phyloP scores from a whole-genome alignment of 2,888 invertebrate genomes.

The Pilophorus perplexus region DNA sequence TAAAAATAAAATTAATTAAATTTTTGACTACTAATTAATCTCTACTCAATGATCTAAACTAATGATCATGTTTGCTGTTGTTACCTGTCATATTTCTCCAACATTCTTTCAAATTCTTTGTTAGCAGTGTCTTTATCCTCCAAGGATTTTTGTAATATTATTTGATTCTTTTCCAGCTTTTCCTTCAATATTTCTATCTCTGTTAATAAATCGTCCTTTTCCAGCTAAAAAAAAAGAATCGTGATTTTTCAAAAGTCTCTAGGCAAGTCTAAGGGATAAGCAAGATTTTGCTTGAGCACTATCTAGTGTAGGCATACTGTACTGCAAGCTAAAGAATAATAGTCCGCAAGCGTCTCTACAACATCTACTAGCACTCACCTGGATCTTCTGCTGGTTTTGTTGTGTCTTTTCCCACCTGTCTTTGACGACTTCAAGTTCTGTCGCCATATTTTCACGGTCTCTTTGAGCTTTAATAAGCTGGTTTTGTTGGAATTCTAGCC shows the following conservation, averaged over 20 bases:
- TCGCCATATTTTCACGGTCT: constrained; percentile 78
- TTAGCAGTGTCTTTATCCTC: constrained; percentile 85
- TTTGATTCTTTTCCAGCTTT: constrained; percentile 82
- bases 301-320: constrained; percentile 9
- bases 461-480: constrained; percentile 79
- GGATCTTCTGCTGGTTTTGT: constrained; percentile 76
- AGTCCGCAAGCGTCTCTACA: not conserved
- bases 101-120: constrained; percentile 87
- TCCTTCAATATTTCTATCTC: constrained; percentile 85
- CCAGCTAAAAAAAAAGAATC: constrained; percentile 62
- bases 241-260: constrained; percentile 7
- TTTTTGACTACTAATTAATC: constrained; percentile 7
- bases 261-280: constrained; percentile 19
- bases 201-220: constrained; percentile 78
- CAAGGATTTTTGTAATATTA: constrained; percentile 75
- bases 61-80: not conserved
- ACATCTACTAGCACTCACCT: constrained; percentile 56
- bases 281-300: constrained; percentile 31
- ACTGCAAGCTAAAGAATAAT: not conserved
- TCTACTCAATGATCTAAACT: too few relatives aligned
- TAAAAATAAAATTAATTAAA: constrained; percentile 39
- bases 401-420: constrained; percentile 88
- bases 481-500: constrained; percentile 75
- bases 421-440: constrained; percentile 81
- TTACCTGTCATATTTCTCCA: constrained; percentile 87